phyloP scores from a whole-genome alignment of 2,888 invertebrate species.

The Harpalus rubripes region DNA sequence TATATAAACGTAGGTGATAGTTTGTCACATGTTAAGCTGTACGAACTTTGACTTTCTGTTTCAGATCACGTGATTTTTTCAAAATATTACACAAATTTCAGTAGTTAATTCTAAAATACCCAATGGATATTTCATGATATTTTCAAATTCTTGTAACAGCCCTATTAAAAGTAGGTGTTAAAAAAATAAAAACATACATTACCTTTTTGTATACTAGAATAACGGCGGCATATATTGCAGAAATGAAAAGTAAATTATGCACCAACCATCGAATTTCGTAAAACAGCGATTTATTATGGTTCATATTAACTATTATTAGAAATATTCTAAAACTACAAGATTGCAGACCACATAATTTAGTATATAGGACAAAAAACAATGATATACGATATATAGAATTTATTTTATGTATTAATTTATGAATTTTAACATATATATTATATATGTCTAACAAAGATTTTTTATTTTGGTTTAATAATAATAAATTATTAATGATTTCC shows the following conservation, averaged over 20 bases:
- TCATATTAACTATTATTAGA: not conserved
- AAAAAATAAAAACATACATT: not conserved
- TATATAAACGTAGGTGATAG: too few relatives aligned
- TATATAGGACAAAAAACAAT: not conserved
- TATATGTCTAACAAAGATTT: not conserved
- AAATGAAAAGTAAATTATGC: not conserved
- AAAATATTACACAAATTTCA: too few relatives aligned
- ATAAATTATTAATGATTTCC: not conserved
- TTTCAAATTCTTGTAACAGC: too few relatives aligned
- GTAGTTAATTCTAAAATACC: too few relatives aligned
- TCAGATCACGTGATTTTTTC: too few relatives aligned
- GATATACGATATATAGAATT: not conserved
- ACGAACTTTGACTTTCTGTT: too few relatives aligned
- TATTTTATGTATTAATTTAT: not conserved
- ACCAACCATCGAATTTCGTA: not conserved
- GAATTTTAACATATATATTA: not conserved
- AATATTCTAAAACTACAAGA: slow-evolving; percentile 9
- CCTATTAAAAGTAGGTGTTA: too few relatives aligned
- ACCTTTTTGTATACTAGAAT: not conserved
- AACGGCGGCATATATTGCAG: not conserved
- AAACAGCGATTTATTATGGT: slow-evolving; percentile 2
- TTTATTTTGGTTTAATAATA: not conserved
- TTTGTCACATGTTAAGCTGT: too few relatives aligned
- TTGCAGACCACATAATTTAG: not conserved
- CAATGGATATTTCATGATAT: too few relatives aligned